Base-by-base conservation (phyloP, 2,888 invertebrate species). In the Drosophila fungiperda region DNA sequence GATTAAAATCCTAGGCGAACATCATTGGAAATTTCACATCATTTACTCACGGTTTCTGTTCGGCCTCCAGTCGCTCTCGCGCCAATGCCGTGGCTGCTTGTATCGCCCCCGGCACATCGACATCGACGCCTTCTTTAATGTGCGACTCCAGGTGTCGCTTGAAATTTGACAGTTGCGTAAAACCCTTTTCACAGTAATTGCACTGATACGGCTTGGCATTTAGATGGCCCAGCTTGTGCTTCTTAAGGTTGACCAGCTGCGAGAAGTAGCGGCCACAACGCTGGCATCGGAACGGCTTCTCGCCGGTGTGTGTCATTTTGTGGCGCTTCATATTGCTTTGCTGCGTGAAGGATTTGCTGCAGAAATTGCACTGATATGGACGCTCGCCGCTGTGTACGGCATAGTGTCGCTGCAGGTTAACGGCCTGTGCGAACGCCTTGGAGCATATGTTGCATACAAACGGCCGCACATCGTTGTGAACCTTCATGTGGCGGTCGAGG, bases 321-420 rank as follows among this genome's bases (percentile, higher is more conserved):
- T 93, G 93, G 60, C 93, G 91, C 58, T 92, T 91, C 89, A 93
- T 90, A 75, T 93, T 93, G 40, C 93, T 93, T 73, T 92, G 93
- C 77, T 93, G 93, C 26, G 93, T 93, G 72, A 93, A 93, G 32
- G 92, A 88, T 85, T 93, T 93, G 33, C 90, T 90, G 82, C 93
- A 93, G 59, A 92, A 86, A 33, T 85, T 90, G 78, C 93, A 93
- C 36, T 90, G 89, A 83, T 90, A 93, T 45, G 93, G 93, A 42
- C 93, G 90, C 68, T 92, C 92, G 26, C 93, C 93, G 60, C 92
- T 93, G 73, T 93, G 93, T 32, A 93, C 93, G 1, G 92, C 92
- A 68, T 91, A 92, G 73, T 93, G 93, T 20, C 93, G 89, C 76
- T 92, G 92, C 63, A 93, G 80, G 64, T 92, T 92, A 12, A 92